Evolutionary conservation across 64 coral and sea anemone genomes (phyloP).

Genomic region (Montipora cactus): DNA sequence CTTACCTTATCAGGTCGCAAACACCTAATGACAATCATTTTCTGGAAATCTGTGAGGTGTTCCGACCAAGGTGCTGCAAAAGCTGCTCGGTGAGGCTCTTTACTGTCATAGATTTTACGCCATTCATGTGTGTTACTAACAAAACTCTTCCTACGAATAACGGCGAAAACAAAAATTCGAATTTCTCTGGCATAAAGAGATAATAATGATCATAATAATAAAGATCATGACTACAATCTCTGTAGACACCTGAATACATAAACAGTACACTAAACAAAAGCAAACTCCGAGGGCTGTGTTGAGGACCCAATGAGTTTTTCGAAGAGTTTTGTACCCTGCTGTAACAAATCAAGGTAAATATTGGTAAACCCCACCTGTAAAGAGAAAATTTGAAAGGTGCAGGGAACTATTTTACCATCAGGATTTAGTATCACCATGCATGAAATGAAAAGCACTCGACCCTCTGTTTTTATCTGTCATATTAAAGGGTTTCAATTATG

Average conservation of each 20-base stretch:
- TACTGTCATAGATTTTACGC: conserved; percentile 99
- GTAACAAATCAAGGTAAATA: too few relatives aligned
- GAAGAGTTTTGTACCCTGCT: too few relatives aligned
- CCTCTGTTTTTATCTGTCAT: too few relatives aligned
- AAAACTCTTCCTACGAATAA: conserved; percentile 84
- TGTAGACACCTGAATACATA: too few relatives aligned
- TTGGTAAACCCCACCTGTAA: not conserved
- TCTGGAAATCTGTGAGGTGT: conserved; percentile 95
- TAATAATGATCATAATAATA: too few relatives aligned
- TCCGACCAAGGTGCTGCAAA: conserved; percentile 93
- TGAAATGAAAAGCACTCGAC: not conserved
- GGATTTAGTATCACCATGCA: too few relatives aligned
- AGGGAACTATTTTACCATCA: not conserved
- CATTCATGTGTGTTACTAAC: conserved; percentile 85
- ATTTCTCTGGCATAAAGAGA: not conserved
- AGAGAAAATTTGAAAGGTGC: not conserved
- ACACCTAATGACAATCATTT: conserved; percentile 98
- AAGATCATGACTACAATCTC: too few relatives aligned
- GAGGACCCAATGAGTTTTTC: too few relatives aligned
- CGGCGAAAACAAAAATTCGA: not conserved
- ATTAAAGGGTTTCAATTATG: too few relatives aligned
- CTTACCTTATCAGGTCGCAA: conserved; percentile 96
- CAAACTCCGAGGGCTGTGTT: too few relatives aligned
- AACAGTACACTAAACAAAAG: too few relatives aligned
- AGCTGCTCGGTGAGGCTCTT: conserved; percentile 93